Conservation (phyloP, 2,113 vertebrate species). For the Phycodurus eques region DNA sequence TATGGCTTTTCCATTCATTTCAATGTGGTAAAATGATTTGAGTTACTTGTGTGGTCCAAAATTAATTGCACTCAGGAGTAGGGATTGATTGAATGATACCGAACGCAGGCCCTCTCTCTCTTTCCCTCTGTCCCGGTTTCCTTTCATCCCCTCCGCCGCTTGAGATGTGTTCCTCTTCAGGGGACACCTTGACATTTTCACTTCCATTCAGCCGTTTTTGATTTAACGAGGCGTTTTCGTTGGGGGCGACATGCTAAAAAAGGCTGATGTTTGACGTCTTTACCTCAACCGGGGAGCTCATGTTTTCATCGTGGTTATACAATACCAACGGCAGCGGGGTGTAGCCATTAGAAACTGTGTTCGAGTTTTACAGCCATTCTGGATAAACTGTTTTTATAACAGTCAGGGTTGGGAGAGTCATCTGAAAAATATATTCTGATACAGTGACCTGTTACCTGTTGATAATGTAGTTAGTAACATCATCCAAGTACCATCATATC, state of each 20-base stretch:
- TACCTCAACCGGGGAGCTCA: background rate
- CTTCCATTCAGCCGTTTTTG: conserved; percentile 23
- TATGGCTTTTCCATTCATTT: too few species aligned
- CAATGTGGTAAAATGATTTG: background rate
- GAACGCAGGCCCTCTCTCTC: background rate
- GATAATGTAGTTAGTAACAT: too few species aligned
- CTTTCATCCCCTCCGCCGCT: conserved; percentile 19
- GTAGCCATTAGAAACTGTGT: too few species aligned
- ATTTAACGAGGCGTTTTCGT: conserved; percentile 21
- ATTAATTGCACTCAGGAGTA: background rate
- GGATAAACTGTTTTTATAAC: too few species aligned
- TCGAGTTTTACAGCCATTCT: too few species aligned
- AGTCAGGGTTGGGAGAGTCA: too few species aligned
- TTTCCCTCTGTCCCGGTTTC: conserved; percentile 6
- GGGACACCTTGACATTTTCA: conserved; percentile 42
- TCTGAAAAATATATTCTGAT: too few species aligned
- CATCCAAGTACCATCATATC: too few species aligned
- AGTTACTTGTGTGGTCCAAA: background rate
- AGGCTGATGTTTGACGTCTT: background rate
- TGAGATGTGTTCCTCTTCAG: conserved; percentile 4
- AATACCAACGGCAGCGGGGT: too few species aligned
- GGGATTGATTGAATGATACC: background rate
- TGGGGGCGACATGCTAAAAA: background rate
- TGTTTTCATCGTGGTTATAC: conserved; percentile 7
- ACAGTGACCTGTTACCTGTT: too few species aligned